Evolutionary conservation across 2,888 invertebrate species (phyloP), one percentile per base, ranked within the genome.

Genomic region (Chydorus sphaericus): DNA sequence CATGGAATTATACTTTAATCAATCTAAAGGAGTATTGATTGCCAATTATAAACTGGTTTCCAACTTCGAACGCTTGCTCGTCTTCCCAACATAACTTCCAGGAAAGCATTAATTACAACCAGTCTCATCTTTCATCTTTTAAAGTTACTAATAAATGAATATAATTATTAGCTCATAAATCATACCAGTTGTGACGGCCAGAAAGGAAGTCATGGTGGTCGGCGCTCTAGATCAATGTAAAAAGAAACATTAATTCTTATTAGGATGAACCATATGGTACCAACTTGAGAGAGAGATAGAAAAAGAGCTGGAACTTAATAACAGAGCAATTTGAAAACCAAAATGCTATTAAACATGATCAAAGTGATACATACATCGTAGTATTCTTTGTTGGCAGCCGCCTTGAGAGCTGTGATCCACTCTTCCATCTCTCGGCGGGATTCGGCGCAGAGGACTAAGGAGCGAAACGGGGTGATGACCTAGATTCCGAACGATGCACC

Each of bases 371-470:
- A 65, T 62, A 75, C 75, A 66, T 75, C 73, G 63, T 71, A 73
- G 62, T 70, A 73, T 60, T 74, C 72, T 60, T 70, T 69, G 62
- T 69, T 71, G 53, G 77, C 74, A 30, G 85, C 83, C 64, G 83
- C 81, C 68, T 86, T 84, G 55, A 91, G 72, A 28, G 87, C 85
- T 54, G 81, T 77, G 60, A 91, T 77, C 92, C 91, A 93, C 66
- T 87, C 83, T 73, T 92, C 92, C 92, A 93, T 92, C 68, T 90
- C 88, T 68, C 79, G 75, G 63, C 86, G 78, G 53, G 77, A 82
- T 65, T 89, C 87, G 6, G 85, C 83, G 67, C 83, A 83, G 68
- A 86, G 75, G 64, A 86, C 83, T 65, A 87, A 71, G 61, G 83
- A 83, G 63, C 85, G 78, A 65, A 82, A 81, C 23, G 84, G 80